Conservation (phyloP, 2,888 invertebrate genomes). For the Drosophila engyochracea region DNA sequence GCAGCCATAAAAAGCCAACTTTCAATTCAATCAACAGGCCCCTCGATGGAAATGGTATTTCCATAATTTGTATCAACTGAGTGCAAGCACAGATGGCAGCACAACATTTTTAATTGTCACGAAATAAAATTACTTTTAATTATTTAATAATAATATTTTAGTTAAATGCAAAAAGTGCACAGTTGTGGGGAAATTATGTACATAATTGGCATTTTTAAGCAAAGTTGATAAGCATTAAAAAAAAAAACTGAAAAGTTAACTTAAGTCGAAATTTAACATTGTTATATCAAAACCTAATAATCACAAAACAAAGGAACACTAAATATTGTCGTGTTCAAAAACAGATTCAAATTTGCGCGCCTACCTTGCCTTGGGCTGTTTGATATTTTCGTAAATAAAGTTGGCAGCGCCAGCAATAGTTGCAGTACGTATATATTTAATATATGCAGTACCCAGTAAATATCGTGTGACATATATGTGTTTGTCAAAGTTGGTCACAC, state of each 20-base stretch:
- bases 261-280: neutral
- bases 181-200: neutral
- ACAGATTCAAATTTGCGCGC: constrained; percentile 28
- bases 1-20: constrained; percentile 13
- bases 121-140: neutral
- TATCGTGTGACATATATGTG: constrained; percentile 6
- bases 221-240: neutral
- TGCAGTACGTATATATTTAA: neutral
- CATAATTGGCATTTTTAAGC: neutral
- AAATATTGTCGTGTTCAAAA: neutral
- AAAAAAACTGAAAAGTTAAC: neutral
- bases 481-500: constrained; percentile 39
- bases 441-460: neutral
- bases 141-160: too few relatives aligned
- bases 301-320: neutral
- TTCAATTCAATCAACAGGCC: constrained; percentile 12
- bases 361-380: neutral
- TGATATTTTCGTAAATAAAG: constrained; percentile 23
- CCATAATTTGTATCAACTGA: neutral
- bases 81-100: neutral
- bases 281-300: neutral
- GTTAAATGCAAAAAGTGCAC: neutral
- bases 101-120: neutral
- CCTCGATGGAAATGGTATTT: neutral
- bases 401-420: constrained; percentile 42